These are phyloP conservation scores for Drosophila parthenogenetica DNA, from an alignment of 2,888 invertebrate genomes.

Conservation along the genomic window DNA sequence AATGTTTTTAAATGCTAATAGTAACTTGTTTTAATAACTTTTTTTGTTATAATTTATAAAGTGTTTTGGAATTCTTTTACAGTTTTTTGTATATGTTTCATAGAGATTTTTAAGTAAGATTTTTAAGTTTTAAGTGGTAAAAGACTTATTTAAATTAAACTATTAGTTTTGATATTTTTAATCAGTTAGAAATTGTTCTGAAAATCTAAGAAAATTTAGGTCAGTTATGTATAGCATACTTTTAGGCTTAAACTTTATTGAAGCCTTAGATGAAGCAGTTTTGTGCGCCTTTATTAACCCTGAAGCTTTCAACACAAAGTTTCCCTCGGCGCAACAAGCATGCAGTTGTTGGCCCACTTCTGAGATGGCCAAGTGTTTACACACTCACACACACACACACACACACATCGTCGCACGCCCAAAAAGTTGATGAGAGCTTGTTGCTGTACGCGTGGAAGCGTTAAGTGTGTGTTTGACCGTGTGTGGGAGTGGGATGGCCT, in stretches of 20 bases:
- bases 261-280: not conserved
- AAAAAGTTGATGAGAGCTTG: constrained; percentile 40
- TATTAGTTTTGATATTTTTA: too few relatives aligned
- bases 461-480: constrained; percentile 15
- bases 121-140: too few relatives aligned
- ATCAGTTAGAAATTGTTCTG: too few relatives aligned
- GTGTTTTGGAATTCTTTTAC: not conserved
- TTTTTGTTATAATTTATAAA: too few relatives aligned
- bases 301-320: not conserved
- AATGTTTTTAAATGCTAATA: not conserved
- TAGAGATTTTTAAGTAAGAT: too few relatives aligned
- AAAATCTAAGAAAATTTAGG: too few relatives aligned
- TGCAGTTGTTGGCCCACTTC: constrained; percentile 43
- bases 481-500: constrained; percentile 27
- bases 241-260: not conserved
- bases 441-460: constrained; percentile 19
- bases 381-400: constrained; percentile 15
- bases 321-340: constrained; percentile 70
- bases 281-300: constrained; percentile 11
- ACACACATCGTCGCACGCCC: not conserved
- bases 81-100: too few relatives aligned
- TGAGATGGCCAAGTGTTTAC: constrained; percentile 19
- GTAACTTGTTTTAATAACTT: too few relatives aligned
- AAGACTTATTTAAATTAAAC: too few relatives aligned
- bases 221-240: not conserved